A percentile compares a stretch with the other conserved stretches of the same genome.
Evolutionary conservation across 2,797 vertebrate species (phyloP).

Genomic region (Gadopsis bispinosus): DNA sequence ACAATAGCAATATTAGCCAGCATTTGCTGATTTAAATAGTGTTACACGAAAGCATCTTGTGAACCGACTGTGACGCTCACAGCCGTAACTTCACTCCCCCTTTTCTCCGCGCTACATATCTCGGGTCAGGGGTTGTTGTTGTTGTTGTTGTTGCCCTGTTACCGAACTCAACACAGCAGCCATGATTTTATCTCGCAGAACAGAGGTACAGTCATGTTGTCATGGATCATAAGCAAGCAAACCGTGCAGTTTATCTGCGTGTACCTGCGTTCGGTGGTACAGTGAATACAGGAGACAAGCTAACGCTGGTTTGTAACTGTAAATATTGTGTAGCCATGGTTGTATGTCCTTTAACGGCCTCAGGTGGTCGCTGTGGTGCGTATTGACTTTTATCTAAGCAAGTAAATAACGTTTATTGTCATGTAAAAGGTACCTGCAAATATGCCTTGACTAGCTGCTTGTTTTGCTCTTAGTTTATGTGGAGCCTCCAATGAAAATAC

Average conservation of each 20-base stretch:
- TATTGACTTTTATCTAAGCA: slow-evolving; percentile 22
- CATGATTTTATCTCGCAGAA: background rate
- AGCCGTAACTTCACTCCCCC: slow-evolving; percentile 6
- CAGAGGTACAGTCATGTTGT: background rate
- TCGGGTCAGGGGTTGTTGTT: slow-evolving; percentile 66
- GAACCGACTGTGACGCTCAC: background rate
- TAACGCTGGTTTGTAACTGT: background rate
- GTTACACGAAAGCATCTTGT: background rate
- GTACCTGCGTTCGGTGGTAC: background rate
- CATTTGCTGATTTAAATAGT: background rate
- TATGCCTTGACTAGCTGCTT: background rate
- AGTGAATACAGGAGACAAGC: rapidly evolving
- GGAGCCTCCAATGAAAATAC: background rate
- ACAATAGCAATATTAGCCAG: rapidly evolving
- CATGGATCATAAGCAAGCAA: rapidly evolving
- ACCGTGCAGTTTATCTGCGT: background rate
- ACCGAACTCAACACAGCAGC: slow-evolving; percentile 27
- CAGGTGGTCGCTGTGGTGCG: slow-evolving; percentile 55
- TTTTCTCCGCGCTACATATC: background rate
- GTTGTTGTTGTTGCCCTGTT: slow-evolving; percentile 48
- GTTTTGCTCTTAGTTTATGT: background rate
- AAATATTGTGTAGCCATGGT: background rate
- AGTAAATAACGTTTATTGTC: background rate
- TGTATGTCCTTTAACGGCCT: slow-evolving; percentile 41
- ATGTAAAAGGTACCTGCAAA: background rate